Percentiles rank a stretch among this genome's conserved stretches.
Evolutionary conservation across 2,888 invertebrate species (phyloP).

Genomic region (Aporophyla nigra): DNA sequence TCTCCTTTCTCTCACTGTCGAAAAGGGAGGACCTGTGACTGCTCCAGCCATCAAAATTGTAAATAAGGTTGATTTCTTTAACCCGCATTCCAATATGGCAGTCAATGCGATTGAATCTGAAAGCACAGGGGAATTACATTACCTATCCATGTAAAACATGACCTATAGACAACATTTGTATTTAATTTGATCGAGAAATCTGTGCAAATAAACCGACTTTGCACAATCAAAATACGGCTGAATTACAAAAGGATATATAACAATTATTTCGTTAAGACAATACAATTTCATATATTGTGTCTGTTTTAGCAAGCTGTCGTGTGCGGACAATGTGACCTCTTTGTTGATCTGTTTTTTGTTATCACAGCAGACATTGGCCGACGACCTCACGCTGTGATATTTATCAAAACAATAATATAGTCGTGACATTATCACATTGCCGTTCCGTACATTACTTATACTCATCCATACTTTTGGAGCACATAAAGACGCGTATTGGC

Average conservation of each 20-base stretch:
- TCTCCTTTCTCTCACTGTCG: not conserved
- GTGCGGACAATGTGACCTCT: slow-evolving; percentile 61
- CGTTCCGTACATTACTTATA: slow-evolving; percentile 22
- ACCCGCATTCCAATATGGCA: not conserved
- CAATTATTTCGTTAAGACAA: not conserved
- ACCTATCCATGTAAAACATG: not conserved
- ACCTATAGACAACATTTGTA: not conserved
- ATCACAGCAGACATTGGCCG: slow-evolving; percentile 67
- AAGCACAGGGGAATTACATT: not conserved
- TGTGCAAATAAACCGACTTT: slow-evolving; percentile 14
- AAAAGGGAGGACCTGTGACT: not conserved
- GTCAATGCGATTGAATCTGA: not conserved
- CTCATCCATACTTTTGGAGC: no score
- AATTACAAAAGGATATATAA: slow-evolving; percentile 8
- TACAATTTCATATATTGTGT: slow-evolving; percentile 1
- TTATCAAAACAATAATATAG: slow-evolving; percentile 70
- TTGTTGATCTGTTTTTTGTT: slow-evolving; percentile 61
- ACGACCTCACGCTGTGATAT: slow-evolving; percentile 63
- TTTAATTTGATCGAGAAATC: not conserved
- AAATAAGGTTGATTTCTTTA: not conserved
- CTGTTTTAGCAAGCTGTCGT: slow-evolving; percentile 26
- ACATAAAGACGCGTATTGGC: no score
- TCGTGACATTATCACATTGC: slow-evolving; percentile 66
- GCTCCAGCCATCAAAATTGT: no score
- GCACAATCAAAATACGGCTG: not conserved